Base-by-base conservation (phyloP, 2,797 vertebrate species). In the Lophotriccus pileatus region DNA sequence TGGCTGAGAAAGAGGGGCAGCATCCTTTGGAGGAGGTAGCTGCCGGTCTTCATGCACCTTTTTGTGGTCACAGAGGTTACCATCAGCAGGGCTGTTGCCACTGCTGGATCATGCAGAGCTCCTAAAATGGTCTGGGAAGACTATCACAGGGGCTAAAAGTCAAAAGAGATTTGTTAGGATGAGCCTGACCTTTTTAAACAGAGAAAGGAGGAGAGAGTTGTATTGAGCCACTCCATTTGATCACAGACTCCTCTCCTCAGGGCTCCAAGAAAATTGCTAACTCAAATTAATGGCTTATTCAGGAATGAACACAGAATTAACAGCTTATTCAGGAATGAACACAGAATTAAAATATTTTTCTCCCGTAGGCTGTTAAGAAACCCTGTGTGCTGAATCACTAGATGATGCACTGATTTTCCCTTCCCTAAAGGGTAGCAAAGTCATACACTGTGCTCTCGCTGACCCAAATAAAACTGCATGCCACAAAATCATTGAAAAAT, bases 281-380 rank as follows among this genome's bases (percentile, higher is more conserved):
- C 66, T 90, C 67, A 94, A 97, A 96, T 87, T 90, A 97, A 96
- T 7, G 16, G 78, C 64, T 96, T 94, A 70, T 62, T 95, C 94
- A 80, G 79, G 75, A 96, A 80, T 3, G 24, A 95, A 87, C 39
- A 69, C 81, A 93, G 85, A 97, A 96, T 86, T 90, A 97, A 96
- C 16, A 19, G 74, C 60, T 96, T 93, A 70, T 68, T 95, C 94
- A 84, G 79, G 73, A 96, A 78, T 3, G 23, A 95, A 87, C 36
- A 67, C 82, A 93, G 84, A 92, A 95, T 91, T 69, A 87, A 89
- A 95, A 70, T 20, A 53, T 55, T 67, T 72, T 80, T 47, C 74
- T 94, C 90, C 87, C 2, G 6, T 10, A 94, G 91, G 87, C 89
- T 89, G 55, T 90, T 89, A 89, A 91, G 89, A 90, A 67, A 88